Percentiles rank a stretch among this genome's conserved stretches.
Evolutionary conservation across 2,888 invertebrate species (phyloP).

Genomic region (Lasioglossum marginatum): DNA sequence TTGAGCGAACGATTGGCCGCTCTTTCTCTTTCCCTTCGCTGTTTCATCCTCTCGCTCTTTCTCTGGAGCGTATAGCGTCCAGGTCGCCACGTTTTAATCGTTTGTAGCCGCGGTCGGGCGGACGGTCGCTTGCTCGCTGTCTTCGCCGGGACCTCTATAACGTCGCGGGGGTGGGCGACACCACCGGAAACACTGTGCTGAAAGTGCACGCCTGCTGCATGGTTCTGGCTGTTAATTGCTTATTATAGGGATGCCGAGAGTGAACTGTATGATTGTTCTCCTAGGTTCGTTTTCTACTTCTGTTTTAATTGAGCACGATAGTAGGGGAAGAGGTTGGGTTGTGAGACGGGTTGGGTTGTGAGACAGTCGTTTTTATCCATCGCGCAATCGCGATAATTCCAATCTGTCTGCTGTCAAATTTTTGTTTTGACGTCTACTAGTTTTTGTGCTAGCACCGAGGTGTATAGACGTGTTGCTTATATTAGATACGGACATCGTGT

Average conservation of each 20-base stretch:
- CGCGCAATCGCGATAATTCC: too few relatives aligned
- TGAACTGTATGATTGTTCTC: not conserved
- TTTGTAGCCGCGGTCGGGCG: conserved; percentile 45
- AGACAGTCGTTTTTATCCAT: too few relatives aligned
- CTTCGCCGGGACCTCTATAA: not conserved
- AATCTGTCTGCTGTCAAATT: too few relatives aligned
- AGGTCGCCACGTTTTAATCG: conserved; percentile 61
- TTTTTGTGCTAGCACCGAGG: too few relatives aligned
- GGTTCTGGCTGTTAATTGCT: not conserved
- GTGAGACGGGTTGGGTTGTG: too few relatives aligned
- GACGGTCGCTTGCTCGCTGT: not conserved
- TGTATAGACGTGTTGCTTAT: too few relatives aligned
- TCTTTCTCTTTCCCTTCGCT: conserved; percentile 62
- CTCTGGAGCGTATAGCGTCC: conserved; percentile 27
- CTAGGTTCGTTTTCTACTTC: not conserved
- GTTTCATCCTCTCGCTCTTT: conserved; percentile 65
- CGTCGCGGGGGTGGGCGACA: not conserved
- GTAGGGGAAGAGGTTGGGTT: too few relatives aligned
- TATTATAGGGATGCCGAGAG: not conserved
- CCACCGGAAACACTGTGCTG: not conserved
- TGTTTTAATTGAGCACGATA: not conserved
- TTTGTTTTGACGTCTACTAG: too few relatives aligned
- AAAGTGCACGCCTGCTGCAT: not conserved
- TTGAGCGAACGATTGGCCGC: conserved; percentile 78
- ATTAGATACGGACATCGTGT: too few relatives aligned